Conservation (phyloP, 2,888 invertebrate species). For the Thymelicus sylvestris region DNA sequence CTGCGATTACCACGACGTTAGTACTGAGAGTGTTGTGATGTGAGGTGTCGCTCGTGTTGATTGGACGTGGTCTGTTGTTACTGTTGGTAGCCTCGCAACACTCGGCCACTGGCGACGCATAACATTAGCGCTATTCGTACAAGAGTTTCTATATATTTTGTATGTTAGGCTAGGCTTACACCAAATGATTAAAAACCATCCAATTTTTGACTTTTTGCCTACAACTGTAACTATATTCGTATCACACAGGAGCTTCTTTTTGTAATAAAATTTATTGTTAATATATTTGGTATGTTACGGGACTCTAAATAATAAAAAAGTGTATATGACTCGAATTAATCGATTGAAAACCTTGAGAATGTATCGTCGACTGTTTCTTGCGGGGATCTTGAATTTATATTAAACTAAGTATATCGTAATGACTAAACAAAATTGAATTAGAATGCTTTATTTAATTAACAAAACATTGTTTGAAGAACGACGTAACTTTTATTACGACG, state of each 20-base stretch:
- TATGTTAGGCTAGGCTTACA: slow-evolving; percentile 70
- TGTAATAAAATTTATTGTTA: slow-evolving; percentile 34
- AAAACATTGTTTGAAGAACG: too few species aligned
- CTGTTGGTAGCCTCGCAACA: too few species aligned
- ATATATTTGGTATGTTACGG: slow-evolving; percentile 31
- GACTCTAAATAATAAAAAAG: slow-evolving; percentile 17
- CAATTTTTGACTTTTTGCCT: slow-evolving; percentile 42
- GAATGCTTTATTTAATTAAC: too few species aligned
- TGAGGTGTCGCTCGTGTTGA: neutral
- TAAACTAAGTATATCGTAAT: neutral
- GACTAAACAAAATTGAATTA: neutral
- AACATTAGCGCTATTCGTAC: slow-evolving; percentile 18
- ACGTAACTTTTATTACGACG: too few species aligned
- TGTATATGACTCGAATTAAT: slow-evolving; percentile 26
- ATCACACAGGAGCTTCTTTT: slow-evolving; percentile 27
- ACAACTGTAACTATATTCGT: slow-evolving; percentile 23
- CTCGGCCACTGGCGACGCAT: neutral
- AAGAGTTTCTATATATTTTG: slow-evolving; percentile 54
- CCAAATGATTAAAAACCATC: slow-evolving; percentile 59
- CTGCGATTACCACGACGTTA: neutral
- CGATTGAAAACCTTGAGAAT: slow-evolving; percentile 17
- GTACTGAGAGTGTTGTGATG: neutral
- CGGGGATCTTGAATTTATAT: neutral
- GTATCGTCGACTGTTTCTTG: slow-evolving; percentile 18
- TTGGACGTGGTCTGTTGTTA: neutral